A percentile compares a stretch with the other conserved stretches of the same genome.
phyloP scores from a whole-genome alignment of 2,113 vertebrate species.

The Melanerpes formicivorus region DNA sequence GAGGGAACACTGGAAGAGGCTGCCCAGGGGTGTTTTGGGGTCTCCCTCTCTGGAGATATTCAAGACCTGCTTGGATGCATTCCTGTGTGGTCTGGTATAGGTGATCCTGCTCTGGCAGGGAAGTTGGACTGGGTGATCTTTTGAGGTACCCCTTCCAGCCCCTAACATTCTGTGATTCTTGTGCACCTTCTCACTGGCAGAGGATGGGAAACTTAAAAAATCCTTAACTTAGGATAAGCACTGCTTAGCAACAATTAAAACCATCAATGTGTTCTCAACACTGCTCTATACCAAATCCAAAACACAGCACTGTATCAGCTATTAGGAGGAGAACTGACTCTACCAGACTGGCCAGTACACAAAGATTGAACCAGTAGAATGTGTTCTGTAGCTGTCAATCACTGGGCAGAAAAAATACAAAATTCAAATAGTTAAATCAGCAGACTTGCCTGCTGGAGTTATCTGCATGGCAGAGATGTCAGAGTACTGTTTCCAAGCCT shows the following conservation, averaged over 20 bases:
- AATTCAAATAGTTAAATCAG: conserved; percentile 69
- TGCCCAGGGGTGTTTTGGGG: no score
- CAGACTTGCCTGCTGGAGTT: conserved; percentile 60
- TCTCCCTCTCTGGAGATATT: no score
- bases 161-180: no score
- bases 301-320: neutral
- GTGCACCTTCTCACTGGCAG: neutral
- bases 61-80: no score
- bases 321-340: neutral
- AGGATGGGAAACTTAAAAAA: no score
- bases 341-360: neutral
- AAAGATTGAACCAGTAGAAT: conserved; percentile 61
- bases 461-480: conserved; percentile 76
- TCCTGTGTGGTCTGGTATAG: no score
- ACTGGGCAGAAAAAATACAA: conserved; percentile 45
- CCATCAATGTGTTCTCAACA: neutral
- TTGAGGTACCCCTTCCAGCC: no score
- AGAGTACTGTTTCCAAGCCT: conserved; percentile 66
- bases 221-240: neutral
- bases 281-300: neutral
- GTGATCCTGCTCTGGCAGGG: no score
- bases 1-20: no score
- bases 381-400: conserved; percentile 73
- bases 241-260: neutral
- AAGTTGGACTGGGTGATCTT: no score